Conservation (phyloP, 2,113 vertebrate genomes). For the Furnarius figulus region DNA sequence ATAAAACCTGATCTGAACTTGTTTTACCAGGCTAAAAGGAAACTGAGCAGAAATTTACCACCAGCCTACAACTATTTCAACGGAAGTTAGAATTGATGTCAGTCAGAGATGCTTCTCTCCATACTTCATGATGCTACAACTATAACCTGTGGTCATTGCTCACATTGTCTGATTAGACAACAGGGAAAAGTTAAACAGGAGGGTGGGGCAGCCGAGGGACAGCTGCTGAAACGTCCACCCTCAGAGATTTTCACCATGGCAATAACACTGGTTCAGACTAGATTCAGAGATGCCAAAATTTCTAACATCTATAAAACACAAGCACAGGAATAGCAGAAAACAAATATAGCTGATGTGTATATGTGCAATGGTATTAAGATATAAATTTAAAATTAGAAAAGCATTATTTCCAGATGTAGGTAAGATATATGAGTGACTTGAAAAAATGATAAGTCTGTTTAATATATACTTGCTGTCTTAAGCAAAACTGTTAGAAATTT, state of each 20-base stretch:
- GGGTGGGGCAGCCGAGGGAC: not conserved
- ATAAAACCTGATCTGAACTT: not conserved
- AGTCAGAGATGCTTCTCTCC: not conserved
- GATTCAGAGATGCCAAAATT: not conserved
- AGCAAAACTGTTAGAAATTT: not conserved
- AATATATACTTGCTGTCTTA: not conserved
- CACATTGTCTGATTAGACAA: not conserved
- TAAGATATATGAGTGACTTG: not conserved
- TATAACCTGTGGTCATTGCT: not conserved
- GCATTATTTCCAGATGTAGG: not conserved
- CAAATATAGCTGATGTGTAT: not conserved
- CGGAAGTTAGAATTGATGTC: not conserved
- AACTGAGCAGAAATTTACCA: not conserved
- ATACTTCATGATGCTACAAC: too few species aligned
- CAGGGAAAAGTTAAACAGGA: not conserved
- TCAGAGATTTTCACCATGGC: not conserved
- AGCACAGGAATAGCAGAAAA: not conserved
- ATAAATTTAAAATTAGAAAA: not conserved
- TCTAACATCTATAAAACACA: not conserved
- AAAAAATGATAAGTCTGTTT: not conserved
- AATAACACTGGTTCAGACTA: not conserved
- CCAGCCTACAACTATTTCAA: not conserved
- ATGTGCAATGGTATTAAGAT: rapidly evolving
- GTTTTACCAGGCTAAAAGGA: not conserved
- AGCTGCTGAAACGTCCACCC: not conserved